Evolutionary conservation across 2,797 vertebrate genomes (phyloP), one percentile per base, ranked within the genome.

Genomic region (Leuciscus waleckii): DNA sequence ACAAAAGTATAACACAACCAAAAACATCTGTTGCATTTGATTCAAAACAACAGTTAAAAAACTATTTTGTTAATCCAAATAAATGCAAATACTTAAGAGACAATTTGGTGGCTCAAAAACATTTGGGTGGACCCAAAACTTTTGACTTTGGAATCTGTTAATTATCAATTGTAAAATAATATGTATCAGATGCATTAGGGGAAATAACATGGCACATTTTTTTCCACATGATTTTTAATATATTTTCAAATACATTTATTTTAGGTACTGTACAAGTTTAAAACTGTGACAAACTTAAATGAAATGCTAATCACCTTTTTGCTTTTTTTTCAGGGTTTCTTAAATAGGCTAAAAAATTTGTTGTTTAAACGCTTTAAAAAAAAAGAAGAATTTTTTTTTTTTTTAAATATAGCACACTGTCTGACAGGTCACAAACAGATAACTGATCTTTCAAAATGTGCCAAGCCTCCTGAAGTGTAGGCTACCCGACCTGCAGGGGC

Each of bases 381-480:
- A 5, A 2, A 5, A 5, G 26, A 1, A 2, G 17, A 2, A 2
- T n/a, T n/a, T n/a, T n/a, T n/a, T n/a, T n/a, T n/a, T n/a, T n/a
- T n/a, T 23, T 75, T 1, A 35, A 35, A 11, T n/a, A 9, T 21
- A 23, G n/a, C 61, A 26, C 8, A 61, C 10, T 13, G 39, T 17
- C 43, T 32, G 17, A 35, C 29, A 21, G 21, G 13, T 70, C 56
- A 41, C 56, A 56, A 51, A 23, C 29, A 9, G 21, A 11, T 41
- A 6, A 7, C 7, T 67, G 13, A 65, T 23, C 77, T 11, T 69
- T 81, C 11, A 14, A 29, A 81, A 81, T 56, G 10, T 58, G 49
- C 1, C 68, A 46, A 43, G 61, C n/a, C 16, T 69, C 29, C 65
- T 54, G 46, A 75, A 54, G 13, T 54, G 4, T 26, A 41, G 43